Percentiles rank a stretch among this genome's conserved stretches.
Evolutionary conservation across 2,113 vertebrate species (phyloP).

Genomic region (Willisornis vidua): DNA sequence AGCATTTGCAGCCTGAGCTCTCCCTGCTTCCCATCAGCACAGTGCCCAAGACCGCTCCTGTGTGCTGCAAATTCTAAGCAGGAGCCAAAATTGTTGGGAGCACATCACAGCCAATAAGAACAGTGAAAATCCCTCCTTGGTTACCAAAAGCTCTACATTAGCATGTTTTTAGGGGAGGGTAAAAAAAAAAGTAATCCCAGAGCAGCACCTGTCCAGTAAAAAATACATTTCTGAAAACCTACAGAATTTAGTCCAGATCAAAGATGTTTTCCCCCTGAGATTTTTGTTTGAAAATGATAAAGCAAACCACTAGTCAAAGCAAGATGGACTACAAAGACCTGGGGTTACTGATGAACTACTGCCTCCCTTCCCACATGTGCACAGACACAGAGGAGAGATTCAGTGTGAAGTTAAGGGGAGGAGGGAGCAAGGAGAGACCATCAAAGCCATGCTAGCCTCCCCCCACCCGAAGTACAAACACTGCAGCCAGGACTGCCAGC

Average conservation of each 20-base stretch:
- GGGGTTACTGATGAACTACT: neutral
- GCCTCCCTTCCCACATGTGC: neutral
- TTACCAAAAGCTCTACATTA: neutral
- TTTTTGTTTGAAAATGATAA: neutral
- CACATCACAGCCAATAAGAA: neutral
- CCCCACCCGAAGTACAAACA: neutral
- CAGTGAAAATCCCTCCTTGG: neutral
- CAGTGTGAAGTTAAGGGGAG: neutral
- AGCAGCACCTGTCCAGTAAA: neutral
- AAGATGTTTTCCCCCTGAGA: neutral
- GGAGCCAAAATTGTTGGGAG: neutral
- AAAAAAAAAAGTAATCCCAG: neutral
- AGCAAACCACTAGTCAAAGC: neutral
- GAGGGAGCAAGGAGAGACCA: neutral
- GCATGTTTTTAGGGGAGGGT: neutral
- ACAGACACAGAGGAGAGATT: neutral
- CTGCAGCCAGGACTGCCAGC: neutral
- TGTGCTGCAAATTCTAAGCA: slow-evolving; percentile 18
- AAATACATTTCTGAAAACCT: neutral
- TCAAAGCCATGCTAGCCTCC: neutral
- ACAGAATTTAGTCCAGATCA: neutral
- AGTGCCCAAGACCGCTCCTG: neutral
- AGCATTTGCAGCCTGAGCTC: neutral
- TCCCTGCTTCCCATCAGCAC: neutral
- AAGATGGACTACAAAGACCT: neutral